A percentile compares a stretch with the other conserved stretches of the same genome.
Conservation (phyloP, 1,140 invertebrate species). For the Asbolus verrucosus region DNA sequence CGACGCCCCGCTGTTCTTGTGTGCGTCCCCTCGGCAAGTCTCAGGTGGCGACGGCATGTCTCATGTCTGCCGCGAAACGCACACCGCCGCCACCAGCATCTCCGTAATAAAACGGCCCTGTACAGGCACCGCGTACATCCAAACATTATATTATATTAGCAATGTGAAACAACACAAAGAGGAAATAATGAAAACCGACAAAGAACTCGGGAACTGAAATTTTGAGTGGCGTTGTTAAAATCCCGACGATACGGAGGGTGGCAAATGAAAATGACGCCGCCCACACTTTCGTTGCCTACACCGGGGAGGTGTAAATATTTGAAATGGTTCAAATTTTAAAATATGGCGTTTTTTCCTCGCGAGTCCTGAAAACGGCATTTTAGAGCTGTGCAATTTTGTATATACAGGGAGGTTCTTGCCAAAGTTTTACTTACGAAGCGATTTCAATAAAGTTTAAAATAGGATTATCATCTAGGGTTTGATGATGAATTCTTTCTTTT, state of each 20-base stretch:
- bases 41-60: constrained; percentile 35
- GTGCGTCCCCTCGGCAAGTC: constrained; percentile 17
- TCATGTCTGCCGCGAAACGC: constrained; percentile 23
- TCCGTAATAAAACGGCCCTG: constrained; percentile 16
- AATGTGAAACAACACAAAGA: constrained; percentile 3
- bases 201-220: not conserved
- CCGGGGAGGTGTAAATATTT: constrained; percentile 24
- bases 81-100: too few relatives aligned
- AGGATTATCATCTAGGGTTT: too few relatives aligned
- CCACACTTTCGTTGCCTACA: not conserved
- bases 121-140: not conserved
- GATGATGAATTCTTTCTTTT: too few relatives aligned
- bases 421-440: too few relatives aligned
- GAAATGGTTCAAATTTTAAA: constrained; percentile 7
- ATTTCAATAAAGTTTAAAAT: too few relatives aligned
- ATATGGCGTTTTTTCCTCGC: not conserved
- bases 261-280: constrained; percentile 4
- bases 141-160: constrained; percentile 9
- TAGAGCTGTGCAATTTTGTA: too few relatives aligned
- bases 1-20: constrained; percentile 42
- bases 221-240: constrained; percentile 8
- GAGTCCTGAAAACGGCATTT: too few relatives aligned
- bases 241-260: not conserved
- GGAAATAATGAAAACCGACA: not conserved
- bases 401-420: too few relatives aligned